Evolutionary conservation across 2,888 invertebrate genomes (phyloP).

Genomic region (Congeria kusceri): DNA sequence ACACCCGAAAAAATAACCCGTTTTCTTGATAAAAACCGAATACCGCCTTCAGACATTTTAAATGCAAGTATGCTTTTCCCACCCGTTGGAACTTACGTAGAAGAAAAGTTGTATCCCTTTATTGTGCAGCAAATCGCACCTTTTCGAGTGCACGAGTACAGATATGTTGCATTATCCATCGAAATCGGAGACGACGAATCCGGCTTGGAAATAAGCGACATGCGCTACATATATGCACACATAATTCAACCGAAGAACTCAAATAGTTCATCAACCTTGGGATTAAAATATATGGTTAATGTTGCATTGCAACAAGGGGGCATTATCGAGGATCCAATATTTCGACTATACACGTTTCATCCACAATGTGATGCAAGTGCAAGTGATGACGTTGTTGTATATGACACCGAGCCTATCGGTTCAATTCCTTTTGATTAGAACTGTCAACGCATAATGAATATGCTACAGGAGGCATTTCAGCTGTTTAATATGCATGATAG

Average conservation of each 20-base stretch:
- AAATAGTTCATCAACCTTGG: not conserved
- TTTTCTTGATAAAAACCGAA: slow-evolving; percentile 26
- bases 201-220: slow-evolving; percentile 1
- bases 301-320: not conserved
- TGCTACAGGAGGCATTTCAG: slow-evolving; percentile 38
- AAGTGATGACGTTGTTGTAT: slow-evolving; percentile 10
- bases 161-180: slow-evolving; percentile 48
- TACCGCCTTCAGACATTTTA: slow-evolving; percentile 23
- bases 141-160: slow-evolving; percentile 47
- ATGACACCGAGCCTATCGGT: slow-evolving; percentile 29
- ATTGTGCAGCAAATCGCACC: slow-evolving; percentile 32
- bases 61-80: slow-evolving; percentile 40
- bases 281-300: slow-evolving; percentile 13
- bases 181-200: slow-evolving; percentile 20
- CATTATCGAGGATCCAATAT: slow-evolving; percentile 20
- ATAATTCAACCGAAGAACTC: not conserved
- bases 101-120: slow-evolving; percentile 46
- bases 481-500: slow-evolving; percentile 35
- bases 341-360: slow-evolving; percentile 35
- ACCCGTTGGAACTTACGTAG: slow-evolving; percentile 56
- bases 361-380: slow-evolving; percentile 6
- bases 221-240: slow-evolving; percentile 17
- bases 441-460: slow-evolving; percentile 30
- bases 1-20: slow-evolving; percentile 15
- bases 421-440: slow-evolving; percentile 46